These are phyloP conservation scores for Sinosuthora webbiana DNA, from an alignment of 2,113 vertebrate species.

Conservation along the genomic window DNA sequence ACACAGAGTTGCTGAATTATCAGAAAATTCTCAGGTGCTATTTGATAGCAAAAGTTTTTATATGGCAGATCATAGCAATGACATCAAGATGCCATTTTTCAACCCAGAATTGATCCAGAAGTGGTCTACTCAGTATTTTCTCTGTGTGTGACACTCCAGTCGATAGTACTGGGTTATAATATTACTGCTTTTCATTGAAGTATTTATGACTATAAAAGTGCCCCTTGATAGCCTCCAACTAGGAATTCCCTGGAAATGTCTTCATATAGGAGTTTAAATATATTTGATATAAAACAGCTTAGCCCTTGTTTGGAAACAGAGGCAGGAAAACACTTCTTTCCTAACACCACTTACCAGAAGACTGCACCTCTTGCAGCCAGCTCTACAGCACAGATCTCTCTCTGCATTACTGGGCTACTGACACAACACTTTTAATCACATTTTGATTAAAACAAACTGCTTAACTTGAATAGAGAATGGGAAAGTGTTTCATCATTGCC, in stretches of 20 bases:
- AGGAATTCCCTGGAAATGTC: not conserved
- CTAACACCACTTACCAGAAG: fast-evolving
- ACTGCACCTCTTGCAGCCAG: not conserved
- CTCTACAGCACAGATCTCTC: not conserved
- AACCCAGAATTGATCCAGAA: not conserved
- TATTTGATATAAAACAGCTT: not conserved
- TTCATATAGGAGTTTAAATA: not conserved
- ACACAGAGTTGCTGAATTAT: not conserved
- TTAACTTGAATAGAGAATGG: not conserved
- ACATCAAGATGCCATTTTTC: slow-evolving; percentile 22
- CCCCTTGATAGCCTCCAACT: not conserved
- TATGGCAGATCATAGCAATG: not conserved
- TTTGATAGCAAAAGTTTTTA: not conserved
- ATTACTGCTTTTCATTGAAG: not conserved
- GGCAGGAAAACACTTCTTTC: not conserved
- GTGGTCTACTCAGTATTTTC: slow-evolving; percentile 21
- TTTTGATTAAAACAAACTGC: not conserved
- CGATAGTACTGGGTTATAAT: not conserved
- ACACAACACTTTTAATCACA: not conserved
- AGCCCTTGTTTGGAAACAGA: not conserved
- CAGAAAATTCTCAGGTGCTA: not conserved
- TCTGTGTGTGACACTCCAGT: not conserved
- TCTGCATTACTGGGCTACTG: not conserved
- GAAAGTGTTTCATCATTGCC: not conserved
- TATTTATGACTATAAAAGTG: not conserved